Percentiles rank a stretch among this genome's conserved stretches.
phyloP scores from a whole-genome alignment of 1,140 invertebrate species.

The Trachelipus rathkii region DNA sequence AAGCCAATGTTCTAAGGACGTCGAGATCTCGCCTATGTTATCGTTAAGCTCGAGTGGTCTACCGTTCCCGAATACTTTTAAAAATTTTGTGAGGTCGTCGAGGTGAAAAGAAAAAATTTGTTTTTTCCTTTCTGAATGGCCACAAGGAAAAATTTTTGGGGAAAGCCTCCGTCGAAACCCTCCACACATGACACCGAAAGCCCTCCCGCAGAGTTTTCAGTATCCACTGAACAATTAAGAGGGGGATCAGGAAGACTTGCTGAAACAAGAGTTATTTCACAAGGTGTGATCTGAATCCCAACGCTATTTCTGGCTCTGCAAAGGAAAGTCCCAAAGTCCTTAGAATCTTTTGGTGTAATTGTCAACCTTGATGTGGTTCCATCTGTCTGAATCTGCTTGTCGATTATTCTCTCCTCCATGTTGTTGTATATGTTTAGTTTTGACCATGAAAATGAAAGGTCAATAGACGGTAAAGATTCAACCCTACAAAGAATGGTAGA shows the following conservation, averaged over 20 bases:
- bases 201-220: slow-evolving; percentile 74
- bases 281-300: slow-evolving; percentile 62
- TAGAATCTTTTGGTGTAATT: slow-evolving; percentile 70
- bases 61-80: too few species aligned
- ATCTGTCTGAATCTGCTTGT: slow-evolving; percentile 25
- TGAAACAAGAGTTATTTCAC: slow-evolving; percentile 64
- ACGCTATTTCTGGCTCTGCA: slow-evolving; percentile 60
- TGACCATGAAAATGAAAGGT: slow-evolving; percentile 28
- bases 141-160: slow-evolving; percentile 32
- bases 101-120: too few species aligned
- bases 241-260: slow-evolving; percentile 70
- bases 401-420: slow-evolving; percentile 10
- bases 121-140: slow-evolving; percentile 25
- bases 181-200: slow-evolving; percentile 70
- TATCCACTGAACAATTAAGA: slow-evolving; percentile 66
- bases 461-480: slow-evolving; percentile 29
- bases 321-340: slow-evolving; percentile 64
- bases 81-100: too few species aligned
- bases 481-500: slow-evolving; percentile 32
- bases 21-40: too few species aligned
- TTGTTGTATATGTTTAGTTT: slow-evolving; percentile 9
- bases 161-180: slow-evolving; percentile 72
- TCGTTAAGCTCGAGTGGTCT: too few species aligned
- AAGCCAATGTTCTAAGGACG: too few species aligned
- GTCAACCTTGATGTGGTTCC: slow-evolving; percentile 61